phyloP scores from a whole-genome alignment of 2,797 vertebrate species.

The Tiaroga cobitis region DNA sequence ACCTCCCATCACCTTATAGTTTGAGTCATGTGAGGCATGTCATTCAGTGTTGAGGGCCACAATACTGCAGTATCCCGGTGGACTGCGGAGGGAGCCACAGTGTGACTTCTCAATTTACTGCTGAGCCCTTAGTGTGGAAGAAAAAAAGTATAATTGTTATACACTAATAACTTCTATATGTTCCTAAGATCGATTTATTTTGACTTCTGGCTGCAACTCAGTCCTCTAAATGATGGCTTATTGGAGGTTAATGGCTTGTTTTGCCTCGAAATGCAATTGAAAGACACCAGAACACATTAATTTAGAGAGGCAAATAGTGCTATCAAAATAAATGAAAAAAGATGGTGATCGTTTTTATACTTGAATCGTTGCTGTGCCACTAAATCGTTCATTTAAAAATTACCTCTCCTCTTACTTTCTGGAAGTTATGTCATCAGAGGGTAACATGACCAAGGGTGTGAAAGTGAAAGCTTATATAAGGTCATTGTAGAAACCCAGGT shows the following conservation, averaged over 20 bases:
- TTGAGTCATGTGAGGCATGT: slow-evolving; percentile 21
- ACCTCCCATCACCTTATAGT: slow-evolving; percentile 13
- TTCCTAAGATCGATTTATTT: neutral
- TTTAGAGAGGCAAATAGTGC: neutral
- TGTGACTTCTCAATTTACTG: slow-evolving; percentile 52
- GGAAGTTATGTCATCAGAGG: neutral
- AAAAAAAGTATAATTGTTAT: neutral
- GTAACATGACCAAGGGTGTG: neutral
- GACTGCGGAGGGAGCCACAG: slow-evolving; percentile 55
- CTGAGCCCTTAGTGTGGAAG: slow-evolving; percentile 38
- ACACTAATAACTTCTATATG: neutral
- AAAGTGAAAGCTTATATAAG: neutral
- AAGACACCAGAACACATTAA: neutral
- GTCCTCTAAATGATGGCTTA: neutral
- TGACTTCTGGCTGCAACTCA: neutral
- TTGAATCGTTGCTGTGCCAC: neutral
- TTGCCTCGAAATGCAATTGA: neutral
- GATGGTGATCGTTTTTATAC: neutral
- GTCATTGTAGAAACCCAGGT: neutral
- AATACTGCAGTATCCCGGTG: slow-evolving; percentile 41
- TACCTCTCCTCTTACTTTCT: neutral
- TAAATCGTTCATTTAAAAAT: neutral
- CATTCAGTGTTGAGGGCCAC: slow-evolving; percentile 25
- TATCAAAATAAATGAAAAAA: neutral
- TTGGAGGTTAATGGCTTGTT: neutral